These are phyloP conservation scores for Corvus hawaiiensis DNA, from an alignment of 2,113 vertebrate genomes.

Conservation along the genomic window DNA sequence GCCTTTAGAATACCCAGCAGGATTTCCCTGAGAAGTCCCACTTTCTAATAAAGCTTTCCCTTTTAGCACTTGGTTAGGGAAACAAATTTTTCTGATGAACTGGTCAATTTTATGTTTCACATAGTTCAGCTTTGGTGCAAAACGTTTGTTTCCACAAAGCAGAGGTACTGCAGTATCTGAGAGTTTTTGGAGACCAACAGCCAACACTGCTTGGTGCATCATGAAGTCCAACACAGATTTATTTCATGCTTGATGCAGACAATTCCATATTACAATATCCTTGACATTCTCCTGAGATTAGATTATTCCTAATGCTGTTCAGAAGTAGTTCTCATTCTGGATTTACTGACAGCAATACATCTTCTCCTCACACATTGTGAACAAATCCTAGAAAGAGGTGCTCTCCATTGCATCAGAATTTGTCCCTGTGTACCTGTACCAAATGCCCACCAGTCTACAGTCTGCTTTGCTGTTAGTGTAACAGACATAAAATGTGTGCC, in stretches of 20 bases:
- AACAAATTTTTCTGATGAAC: slow-evolving; percentile 3
- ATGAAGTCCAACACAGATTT: neutral
- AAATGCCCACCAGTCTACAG: neutral
- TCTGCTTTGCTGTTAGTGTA: neutral
- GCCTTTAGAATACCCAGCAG: slow-evolving; percentile 41
- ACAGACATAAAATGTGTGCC: neutral
- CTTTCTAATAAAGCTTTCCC: slow-evolving; percentile 29
- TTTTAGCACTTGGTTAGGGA: slow-evolving; percentile 7
- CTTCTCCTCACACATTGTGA: neutral
- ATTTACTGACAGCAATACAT: neutral
- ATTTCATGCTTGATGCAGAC: neutral
- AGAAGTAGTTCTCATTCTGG: neutral
- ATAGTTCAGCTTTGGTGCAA: neutral
- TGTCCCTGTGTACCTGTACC: neutral
- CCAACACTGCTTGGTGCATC: neutral
- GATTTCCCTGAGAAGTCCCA: slow-evolving; percentile 22
- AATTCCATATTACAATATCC: neutral
- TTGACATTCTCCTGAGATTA: neutral
- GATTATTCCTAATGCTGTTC: neutral
- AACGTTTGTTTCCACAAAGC: neutral
- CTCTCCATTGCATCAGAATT: neutral
- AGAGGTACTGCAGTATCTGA: neutral
- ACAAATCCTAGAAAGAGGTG: neutral
- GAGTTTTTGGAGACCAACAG: neutral
- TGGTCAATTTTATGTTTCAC: neutral